Evolutionary conservation across 2,888 invertebrate genomes (phyloP).

Genomic region (Lymantria monacha): DNA sequence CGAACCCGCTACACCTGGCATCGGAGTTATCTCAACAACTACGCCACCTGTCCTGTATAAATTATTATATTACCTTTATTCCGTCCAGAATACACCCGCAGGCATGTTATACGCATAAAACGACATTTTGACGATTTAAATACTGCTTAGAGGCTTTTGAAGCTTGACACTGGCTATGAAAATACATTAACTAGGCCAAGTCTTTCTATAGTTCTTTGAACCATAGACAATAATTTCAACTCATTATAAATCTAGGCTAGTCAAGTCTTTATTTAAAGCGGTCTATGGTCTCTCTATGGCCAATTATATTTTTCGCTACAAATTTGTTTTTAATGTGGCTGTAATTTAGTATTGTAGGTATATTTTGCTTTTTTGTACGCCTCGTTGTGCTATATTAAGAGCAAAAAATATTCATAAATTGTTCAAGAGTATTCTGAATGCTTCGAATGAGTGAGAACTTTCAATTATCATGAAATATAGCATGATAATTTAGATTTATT

Average conservation of each 20-base stretch:
- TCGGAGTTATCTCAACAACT: too few relatives aligned
- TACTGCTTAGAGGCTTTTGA: conserved; percentile 42
- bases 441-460: too few relatives aligned
- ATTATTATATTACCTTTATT: background rate
- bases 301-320: background rate
- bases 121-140: conserved; percentile 44
- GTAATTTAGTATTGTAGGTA: conserved; percentile 1
- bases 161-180: conserved; percentile 20
- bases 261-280: background rate
- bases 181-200: conserved; percentile 20
- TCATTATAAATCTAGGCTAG: conserved; percentile 11
- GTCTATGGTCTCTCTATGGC: background rate
- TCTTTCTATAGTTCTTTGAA: conserved; percentile 42
- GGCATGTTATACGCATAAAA: conserved; percentile 22
- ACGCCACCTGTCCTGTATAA: too few relatives aligned
- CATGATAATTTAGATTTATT: too few relatives aligned
- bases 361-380: background rate
- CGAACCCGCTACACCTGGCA: too few relatives aligned
- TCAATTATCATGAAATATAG: too few relatives aligned
- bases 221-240: conserved; percentile 19
- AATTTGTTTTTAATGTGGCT: conserved; percentile 7
- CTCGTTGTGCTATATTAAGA: background rate
- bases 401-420: too few relatives aligned
- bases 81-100: conserved; percentile 38
- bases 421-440: too few relatives aligned